Base-by-base conservation (phyloP, 2,888 invertebrate genomes). In the Eilema caniola region DNA sequence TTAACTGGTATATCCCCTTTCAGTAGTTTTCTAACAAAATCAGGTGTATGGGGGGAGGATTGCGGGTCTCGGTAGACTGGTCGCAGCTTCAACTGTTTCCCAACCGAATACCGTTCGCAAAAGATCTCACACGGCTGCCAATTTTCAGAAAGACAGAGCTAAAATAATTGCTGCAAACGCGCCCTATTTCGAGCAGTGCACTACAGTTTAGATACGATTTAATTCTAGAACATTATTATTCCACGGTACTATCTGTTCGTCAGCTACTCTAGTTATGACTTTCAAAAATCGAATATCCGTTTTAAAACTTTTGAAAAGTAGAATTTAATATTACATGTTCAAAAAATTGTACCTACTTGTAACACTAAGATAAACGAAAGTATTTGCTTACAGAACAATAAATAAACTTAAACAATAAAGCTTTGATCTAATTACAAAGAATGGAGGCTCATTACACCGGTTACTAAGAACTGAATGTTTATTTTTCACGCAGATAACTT, bases 71-170 rank as follows among this genome's bases (percentile, higher is more conserved):
- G 67, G 78, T 81, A 81, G 60, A 75, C 78, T 91, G 94, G 94
- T 79, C 87, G 84, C 68, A 69, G 83, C 83, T 88, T 92, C 93
- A 92, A 92, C 92, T 88, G 93, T 95, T 95, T 95, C 95, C 88
- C 95, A 95, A 95, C 94, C 89, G 94, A 94, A 95, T 95, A 91
- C 93, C 95, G 86, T 88, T 88, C 89, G 91, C 90, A 92, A 93
- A 93, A 93, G 93, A 92, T 93, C 93, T 90, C 91, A 91, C 92
- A 90, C 93, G 87, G 92, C 92, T 95, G 95, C 95, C 95, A 95
- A 95, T 95, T 95, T 95, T 95, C 94, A 94, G 94, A 95, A 95
- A 95, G 95, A 94, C 95, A 92, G 93, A 91, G 89, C 95, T 93
- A 94, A 95, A 95, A 95, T 95, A 95, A 95, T 95, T 94, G 92